Base-by-base conservation (phyloP, 1,140 invertebrate species). In the Battus philenor region DNA sequence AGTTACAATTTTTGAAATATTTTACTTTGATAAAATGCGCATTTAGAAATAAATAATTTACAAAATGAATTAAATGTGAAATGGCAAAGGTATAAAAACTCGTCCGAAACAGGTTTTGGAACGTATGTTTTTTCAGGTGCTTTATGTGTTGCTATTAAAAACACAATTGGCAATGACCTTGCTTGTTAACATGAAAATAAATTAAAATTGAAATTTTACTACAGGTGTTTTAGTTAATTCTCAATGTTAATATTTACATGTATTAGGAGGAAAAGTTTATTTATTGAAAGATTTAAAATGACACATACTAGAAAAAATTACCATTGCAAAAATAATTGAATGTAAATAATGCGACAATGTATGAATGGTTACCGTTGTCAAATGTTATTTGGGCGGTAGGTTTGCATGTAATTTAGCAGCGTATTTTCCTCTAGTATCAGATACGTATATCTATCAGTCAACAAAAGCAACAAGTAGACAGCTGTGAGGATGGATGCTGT, bases 401-500 rank as follows among this genome's bases (percentile, higher is more conserved):
- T 47, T 32, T 22, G 6, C 49, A 50, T 66, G 57, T 39, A 59
- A 65, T 60, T 69, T 54, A 48, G 63, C 50, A 36, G 65, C 44
- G 31, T 71, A 61, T 58, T 66, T 70, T 62, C 72, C 70, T 68
- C 61, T 68, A 70, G 43, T 76, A 65, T 64, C 57, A 61, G 56
- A 54, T 44, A 61, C 48, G 51, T 59, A 44, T 67, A 62, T 44
- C 47, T 55, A 70, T 61, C 49, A 68, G 68, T 68, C 63, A 80
- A 76, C 59, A 75, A 77, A 67, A 80, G 68, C 76, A 83, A 83
- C 68, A 80, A 80, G 76, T 78, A 70, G 70, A 78, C 73, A 83
- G 75, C 73, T 79, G 79, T 61, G 69, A 81, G 69, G 68, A 81
- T 80, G 77, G 67, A 80, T 76, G 66, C 60, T 72, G 72, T 68